phyloP scores from a whole-genome alignment of 2,888 invertebrate species.

The Tipula confusa region DNA sequence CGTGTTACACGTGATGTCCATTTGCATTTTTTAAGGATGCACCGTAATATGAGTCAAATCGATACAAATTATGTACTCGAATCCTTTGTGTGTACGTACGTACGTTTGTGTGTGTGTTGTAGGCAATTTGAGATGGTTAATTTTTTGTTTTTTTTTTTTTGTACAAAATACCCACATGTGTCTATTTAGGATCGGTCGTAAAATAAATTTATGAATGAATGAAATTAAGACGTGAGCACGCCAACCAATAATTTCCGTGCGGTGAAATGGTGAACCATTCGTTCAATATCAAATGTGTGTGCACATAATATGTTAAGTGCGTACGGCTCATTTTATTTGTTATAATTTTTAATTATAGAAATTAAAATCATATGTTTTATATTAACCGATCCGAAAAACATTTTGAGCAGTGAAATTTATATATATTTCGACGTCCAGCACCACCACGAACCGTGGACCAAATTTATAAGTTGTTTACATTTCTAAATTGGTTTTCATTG shows the following conservation, averaged over 20 bases:
- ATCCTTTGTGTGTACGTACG: background rate
- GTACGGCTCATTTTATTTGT: background rate
- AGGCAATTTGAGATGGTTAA: background rate
- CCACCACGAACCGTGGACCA: background rate
- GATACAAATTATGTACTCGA: background rate
- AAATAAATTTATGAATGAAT: background rate
- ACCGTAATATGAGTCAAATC: background rate
- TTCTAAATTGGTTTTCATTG: background rate
- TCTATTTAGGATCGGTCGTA: background rate
- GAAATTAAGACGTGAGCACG: background rate
- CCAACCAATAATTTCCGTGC: background rate
- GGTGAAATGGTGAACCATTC: background rate
- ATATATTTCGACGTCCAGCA: background rate
- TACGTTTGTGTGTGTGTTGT: too few relatives aligned
- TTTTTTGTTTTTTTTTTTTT: too few relatives aligned
- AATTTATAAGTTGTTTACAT: slow-evolving; percentile 12
- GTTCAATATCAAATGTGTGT: background rate
- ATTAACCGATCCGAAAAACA: background rate
- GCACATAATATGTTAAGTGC: background rate
- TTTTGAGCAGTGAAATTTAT: background rate
- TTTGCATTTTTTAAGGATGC: background rate
- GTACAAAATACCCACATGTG: background rate
- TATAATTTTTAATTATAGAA: background rate
- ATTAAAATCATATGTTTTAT: background rate
- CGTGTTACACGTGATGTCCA: background rate